Evolutionary conservation across 2,797 vertebrate genomes (phyloP), one percentile per base, ranked within the genome.

Genomic region (Myiothlypis coronata): DNA sequence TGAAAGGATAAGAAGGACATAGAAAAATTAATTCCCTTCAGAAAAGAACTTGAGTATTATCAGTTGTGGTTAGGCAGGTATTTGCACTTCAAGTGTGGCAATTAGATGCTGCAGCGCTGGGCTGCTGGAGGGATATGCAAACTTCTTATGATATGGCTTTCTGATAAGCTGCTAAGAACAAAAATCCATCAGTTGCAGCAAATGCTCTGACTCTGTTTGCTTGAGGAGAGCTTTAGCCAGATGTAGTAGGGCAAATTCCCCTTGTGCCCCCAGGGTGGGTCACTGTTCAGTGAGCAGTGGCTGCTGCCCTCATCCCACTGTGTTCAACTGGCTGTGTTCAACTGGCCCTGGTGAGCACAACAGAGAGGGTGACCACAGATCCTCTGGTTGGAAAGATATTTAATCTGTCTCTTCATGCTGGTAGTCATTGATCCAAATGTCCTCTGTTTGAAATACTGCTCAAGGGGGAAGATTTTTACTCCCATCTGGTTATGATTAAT

Each of bases 401-500:
- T 92, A 75, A 87, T 81, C 39, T 16, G 11, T 30, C 50, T 78
- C 41, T 23, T 75, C 32, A 9, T 23, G 35, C 53, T 88, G 30
- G 39, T 74, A 34, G 24, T 35, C 8, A 3, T 52, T 49, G 61
- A 75, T 46, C 37, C 64, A 68, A 80, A 74, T 43, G 24, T 34
- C 46, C 43, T 80, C 53, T 61, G 50, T 75, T 41, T 86, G 74
- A 92, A 83, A 37, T 53, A 69, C 46, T 82, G 76, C 63, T 67
- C 74, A 43, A 93, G 50, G 43, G 39, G 39, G 17, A 78, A 71
- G 26, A 12, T 60, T 68, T 34, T 35, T 35, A 19, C 41, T 89
- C 52, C 87, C n/a, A 20, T 46, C 82, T 64, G 80, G 11, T 83
- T 84, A 74, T 67, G 84, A 93, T 83, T 87, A 65, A 92, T 84